Evolutionary conservation across 1,140 invertebrate species (phyloP), one percentile per base, ranked within the genome.

Genomic region (Drosophila mauritiana): DNA sequence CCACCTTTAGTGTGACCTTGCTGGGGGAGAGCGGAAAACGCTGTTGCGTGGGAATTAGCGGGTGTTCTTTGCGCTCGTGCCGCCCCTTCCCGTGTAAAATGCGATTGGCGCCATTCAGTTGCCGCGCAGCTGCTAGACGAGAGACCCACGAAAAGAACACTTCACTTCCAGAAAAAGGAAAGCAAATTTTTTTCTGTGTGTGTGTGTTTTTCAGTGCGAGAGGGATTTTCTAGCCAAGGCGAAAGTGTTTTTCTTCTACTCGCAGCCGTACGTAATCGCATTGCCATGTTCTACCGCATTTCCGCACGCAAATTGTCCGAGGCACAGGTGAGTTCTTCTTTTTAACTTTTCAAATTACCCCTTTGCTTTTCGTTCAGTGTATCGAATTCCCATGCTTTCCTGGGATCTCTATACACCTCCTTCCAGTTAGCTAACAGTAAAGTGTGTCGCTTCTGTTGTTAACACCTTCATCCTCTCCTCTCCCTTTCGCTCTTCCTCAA

Each of bases 101-200:
- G 34, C 45, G 51, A 36, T 67, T 62, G 69, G 69, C 73, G 58
- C 51, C 37, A 67, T 88, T 51, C 80, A 88, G 83, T 88, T 88
- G 76, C 76, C 80, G 80, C 83, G 82, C 82, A 86, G 82, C 82
- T 85, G 82, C 70, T 72, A 68, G 34, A 55, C 69, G 52, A 70
- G 67, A 70, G 69, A 80, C 80, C 48, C 48, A 51, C 25, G 13
- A 51, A 86, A 86, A 88, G 76, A 89, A 88, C 80, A 83, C 82
- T 89, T 88, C 73, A 83, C 82, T 89, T 88, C 73, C 59, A 70
- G 86, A 56, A 67, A 70, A 46, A 80, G 69, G 65, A 84, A 89
- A 80, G 61, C 59, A 51, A 80, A 84, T 84, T 89, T 89, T 88
- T 89, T 88, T 89, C 78, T 80, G 80, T 88, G 84, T 84, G 76